Conservation (phyloP, 2,888 invertebrate genomes). For the Meiosimyza decipiens region DNA sequence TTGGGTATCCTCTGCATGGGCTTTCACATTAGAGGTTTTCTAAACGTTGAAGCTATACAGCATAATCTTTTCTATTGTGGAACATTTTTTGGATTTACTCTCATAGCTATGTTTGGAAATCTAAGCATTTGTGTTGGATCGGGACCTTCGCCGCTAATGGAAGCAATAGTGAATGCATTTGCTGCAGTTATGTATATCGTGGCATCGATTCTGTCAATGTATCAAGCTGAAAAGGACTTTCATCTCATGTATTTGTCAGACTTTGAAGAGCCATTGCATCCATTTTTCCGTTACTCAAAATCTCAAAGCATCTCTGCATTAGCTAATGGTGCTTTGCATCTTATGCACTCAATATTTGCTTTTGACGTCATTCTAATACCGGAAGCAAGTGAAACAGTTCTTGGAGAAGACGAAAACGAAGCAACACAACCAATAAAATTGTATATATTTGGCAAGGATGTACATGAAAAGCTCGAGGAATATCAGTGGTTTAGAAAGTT, state of each 20-base stretch:
- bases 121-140: conserved; percentile 46
- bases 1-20: conserved; percentile 50
- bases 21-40: conserved; percentile 53
- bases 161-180: conserved; percentile 45
- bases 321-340: conserved; percentile 48
- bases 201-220: conserved; percentile 51
- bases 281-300: conserved; percentile 52
- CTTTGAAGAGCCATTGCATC: conserved; percentile 48
- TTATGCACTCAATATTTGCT: conserved; percentile 53
- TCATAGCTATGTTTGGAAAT: conserved; percentile 51
- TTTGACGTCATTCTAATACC: conserved; percentile 46
- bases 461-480: conserved; percentile 43
- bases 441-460: conserved; percentile 45
- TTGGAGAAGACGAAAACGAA: conserved; percentile 24
- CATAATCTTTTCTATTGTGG: conserved; percentile 55
- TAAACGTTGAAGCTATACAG: conserved; percentile 48
- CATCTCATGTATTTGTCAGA: conserved; percentile 53
- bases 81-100: conserved; percentile 52
- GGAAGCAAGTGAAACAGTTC: conserved; percentile 19
- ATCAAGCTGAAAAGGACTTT: conserved; percentile 52
- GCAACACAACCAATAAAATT: conserved; percentile 40
- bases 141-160: conserved; percentile 45
- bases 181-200: conserved; percentile 46
- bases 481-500: conserved; percentile 46
- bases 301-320: conserved; percentile 54